These are phyloP conservation scores for Dryobotodes eremita DNA, from an alignment of 2,888 invertebrate genomes.

Conservation along the genomic window DNA sequence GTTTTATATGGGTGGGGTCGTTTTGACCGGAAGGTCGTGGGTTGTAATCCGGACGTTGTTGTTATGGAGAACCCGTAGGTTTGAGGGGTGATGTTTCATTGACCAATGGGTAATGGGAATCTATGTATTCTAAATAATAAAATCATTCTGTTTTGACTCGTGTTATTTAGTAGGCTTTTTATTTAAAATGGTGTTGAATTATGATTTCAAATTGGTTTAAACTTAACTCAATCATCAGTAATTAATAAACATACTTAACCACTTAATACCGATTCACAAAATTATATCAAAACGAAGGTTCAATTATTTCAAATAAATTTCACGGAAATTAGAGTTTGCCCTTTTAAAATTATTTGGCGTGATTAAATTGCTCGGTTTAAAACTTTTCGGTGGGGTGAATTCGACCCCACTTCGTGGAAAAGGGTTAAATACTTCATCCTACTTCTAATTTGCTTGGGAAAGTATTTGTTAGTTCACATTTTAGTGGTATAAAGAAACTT, in stretches of 20 bases:
- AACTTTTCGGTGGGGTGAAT: conserved; percentile 54
- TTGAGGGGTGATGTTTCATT: conserved; percentile 20
- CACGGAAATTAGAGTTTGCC: conserved; percentile 40
- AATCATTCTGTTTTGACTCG: background rate
- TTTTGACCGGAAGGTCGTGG: conserved; percentile 41
- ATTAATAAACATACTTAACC: conserved; percentile 9
- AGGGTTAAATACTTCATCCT: conserved; percentile 60
- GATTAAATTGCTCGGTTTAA: conserved; percentile 57
- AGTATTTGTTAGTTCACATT: conserved; percentile 52
- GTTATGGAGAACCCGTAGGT: conserved; percentile 43
- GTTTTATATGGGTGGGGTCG: conserved; percentile 1
- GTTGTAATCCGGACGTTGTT: conserved; percentile 47
- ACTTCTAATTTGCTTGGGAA: conserved; percentile 51
- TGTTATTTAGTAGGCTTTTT: no score
- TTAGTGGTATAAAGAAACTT: conserved; percentile 30
- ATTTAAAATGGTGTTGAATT: background rate
- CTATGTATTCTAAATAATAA: background rate
- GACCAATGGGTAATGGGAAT: conserved; percentile 16
- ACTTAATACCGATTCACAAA: conserved; percentile 20
- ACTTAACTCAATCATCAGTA: background rate
- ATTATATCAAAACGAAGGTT: conserved; percentile 26
- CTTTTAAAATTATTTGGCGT: conserved; percentile 56
- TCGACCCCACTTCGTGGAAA: conserved; percentile 29
- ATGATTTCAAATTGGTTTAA: background rate
- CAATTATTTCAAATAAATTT: conserved; percentile 47